A percentile compares a stretch with the other conserved stretches of the same genome.
These are phyloP conservation scores for Drosophila falleni DNA, from an alignment of 2,888 invertebrate genomes.

Conservation along the genomic window DNA sequence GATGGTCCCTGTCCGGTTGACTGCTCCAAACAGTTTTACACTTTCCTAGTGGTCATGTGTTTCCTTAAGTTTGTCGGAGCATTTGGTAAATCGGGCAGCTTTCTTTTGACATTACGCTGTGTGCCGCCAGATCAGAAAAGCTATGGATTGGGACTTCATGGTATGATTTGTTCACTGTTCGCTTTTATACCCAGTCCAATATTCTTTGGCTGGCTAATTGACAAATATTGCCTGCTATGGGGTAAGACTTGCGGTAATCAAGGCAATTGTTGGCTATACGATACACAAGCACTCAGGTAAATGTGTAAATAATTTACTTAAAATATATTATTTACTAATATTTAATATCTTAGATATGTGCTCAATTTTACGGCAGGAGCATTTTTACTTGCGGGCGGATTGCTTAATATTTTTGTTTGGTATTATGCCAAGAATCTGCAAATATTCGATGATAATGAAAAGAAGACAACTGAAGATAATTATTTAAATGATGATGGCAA, in stretches of 20 bases:
- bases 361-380: constrained; percentile 88
- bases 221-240: constrained; percentile 89
- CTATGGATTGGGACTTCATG: constrained; percentile 88
- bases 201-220: constrained; percentile 89
- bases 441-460: constrained; percentile 87
- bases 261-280: constrained; percentile 91
- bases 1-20: constrained; percentile 87
- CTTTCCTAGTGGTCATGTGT: constrained; percentile 86
- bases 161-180: constrained; percentile 88
- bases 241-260: constrained; percentile 89
- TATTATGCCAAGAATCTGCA: constrained; percentile 88
- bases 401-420: constrained; percentile 89
- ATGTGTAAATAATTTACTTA: neutral
- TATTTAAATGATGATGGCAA: constrained; percentile 34
- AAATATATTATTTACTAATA: neutral
- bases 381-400: constrained; percentile 87
- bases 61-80: constrained; percentile 87
- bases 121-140: constrained; percentile 90
- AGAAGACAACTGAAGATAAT: constrained; percentile 14
- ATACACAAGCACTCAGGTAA: constrained; percentile 87
- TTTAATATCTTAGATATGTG: constrained; percentile 83
- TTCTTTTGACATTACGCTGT: constrained; percentile 87
- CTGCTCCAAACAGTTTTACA: constrained; percentile 86
- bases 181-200: constrained; percentile 91
- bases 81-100: constrained; percentile 87